Percentiles rank a stretch among this genome's conserved stretches.
Evolutionary conservation across 1,140 invertebrate species (phyloP).

Genomic region (Leptoteleia sp.): DNA sequence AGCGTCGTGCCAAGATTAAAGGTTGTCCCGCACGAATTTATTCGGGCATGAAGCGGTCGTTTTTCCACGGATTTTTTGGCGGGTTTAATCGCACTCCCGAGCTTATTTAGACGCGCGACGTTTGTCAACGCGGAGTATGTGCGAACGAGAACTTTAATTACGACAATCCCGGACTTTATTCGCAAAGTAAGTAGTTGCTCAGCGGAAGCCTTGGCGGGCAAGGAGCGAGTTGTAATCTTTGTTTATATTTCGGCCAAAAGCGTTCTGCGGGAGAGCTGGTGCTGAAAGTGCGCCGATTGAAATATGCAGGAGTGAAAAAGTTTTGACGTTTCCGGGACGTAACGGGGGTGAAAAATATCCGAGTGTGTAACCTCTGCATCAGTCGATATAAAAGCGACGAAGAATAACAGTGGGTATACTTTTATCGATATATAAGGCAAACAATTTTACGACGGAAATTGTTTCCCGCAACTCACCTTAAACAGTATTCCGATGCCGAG

Average conservation of each 20-base stretch:
- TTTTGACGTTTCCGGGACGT: no score
- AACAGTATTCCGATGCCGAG: slow-evolving; percentile 92
- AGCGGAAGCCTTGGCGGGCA: background rate
- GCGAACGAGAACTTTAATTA: slow-evolving; percentile 19
- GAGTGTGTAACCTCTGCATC: no score
- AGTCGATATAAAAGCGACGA: no score
- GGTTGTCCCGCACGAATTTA: slow-evolving; percentile 3
- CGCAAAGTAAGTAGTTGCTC: background rate
- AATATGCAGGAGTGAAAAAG: no score
- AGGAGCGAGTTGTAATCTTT: background rate
- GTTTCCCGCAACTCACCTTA: slow-evolving; percentile 77
- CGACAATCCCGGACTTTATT: background rate
- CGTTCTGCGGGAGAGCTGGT: no score
- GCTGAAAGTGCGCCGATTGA: no score
- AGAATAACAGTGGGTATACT: no score
- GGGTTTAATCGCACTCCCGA: background rate
- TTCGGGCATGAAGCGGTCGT: background rate
- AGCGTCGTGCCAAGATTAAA: slow-evolving; percentile 6
- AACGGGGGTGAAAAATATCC: no score
- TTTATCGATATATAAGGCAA: no score
- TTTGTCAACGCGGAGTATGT: background rate
- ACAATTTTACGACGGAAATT: no score
- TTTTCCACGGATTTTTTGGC: background rate
- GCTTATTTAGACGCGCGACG: slow-evolving; percentile 10
- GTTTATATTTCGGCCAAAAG: no score